Conservation (phyloP, 2,113 vertebrate genomes). For the Prochilodus magdalenae region DNA sequence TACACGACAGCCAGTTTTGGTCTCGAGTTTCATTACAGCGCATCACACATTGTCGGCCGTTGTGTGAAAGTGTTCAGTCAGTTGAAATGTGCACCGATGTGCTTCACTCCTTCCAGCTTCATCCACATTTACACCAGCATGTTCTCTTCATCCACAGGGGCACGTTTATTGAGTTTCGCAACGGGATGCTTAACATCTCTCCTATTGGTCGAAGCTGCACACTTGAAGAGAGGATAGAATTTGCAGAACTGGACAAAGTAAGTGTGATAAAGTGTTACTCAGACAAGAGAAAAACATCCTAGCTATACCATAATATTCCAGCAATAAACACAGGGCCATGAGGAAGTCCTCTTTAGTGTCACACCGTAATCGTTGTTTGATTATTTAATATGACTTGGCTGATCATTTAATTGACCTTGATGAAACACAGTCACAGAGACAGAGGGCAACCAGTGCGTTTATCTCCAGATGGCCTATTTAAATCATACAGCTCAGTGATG, state of each 20-base stretch:
- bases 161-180: slow-evolving; percentile 98
- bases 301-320: no score
- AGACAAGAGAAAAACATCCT: no score
- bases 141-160: slow-evolving; percentile 75
- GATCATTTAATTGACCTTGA: background rate
- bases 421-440: background rate
- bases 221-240: slow-evolving; percentile 90
- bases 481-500: background rate
- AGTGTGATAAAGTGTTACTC: background rate
- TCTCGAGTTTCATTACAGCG: no score
- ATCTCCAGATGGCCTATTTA: background rate
- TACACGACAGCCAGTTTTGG: no score
- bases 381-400: background rate
- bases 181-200: slow-evolving; percentile 94
- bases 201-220: slow-evolving; percentile 97
- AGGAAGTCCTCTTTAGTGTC: no score
- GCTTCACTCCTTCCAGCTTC: no score
- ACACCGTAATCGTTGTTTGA: background rate
- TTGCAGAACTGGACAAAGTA: slow-evolving; percentile 97
- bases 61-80: no score
- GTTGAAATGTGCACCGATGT: no score
- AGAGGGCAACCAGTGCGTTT: background rate
- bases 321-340: no score
- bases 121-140: no score
- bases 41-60: no score